Percentiles rank a stretch among this genome's conserved stretches.
Evolutionary conservation across 1,140 invertebrate genomes (phyloP).

Genomic region (Halesus radiatus): DNA sequence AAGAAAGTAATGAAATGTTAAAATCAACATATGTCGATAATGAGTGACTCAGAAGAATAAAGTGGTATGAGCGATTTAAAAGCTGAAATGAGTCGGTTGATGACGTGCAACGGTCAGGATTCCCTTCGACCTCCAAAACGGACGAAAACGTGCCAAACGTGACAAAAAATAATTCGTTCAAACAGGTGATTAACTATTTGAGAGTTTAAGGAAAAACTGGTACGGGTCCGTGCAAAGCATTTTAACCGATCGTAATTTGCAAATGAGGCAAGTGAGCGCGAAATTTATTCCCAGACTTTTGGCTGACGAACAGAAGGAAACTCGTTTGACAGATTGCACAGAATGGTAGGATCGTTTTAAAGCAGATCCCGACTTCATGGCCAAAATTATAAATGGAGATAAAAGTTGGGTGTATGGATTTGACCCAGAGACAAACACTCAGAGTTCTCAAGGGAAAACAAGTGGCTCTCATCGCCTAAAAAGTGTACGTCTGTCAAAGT

Average conservation of each 20-base stretch:
- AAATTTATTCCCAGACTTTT: not conserved
- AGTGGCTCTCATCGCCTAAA: not conserved
- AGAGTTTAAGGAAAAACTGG: too few species aligned
- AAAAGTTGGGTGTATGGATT: not conserved
- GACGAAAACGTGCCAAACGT: not conserved
- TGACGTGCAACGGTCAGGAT: not conserved
- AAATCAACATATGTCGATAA: not conserved
- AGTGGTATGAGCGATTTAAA: not conserved
- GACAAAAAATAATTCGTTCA: not conserved
- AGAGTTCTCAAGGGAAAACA: not conserved
- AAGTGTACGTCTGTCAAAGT: not conserved
- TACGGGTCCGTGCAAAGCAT: too few species aligned
- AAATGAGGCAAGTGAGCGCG: not conserved
- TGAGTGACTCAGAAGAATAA: not conserved
- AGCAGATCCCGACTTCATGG: too few species aligned
- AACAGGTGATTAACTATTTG: too few species aligned
- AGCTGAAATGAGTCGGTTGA: not conserved
- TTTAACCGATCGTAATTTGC: too few species aligned
- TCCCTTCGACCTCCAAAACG: not conserved
- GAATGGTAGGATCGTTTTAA: too few species aligned
- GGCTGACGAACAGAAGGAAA: too few species aligned
- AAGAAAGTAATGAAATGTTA: not conserved
- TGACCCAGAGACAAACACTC: not conserved
- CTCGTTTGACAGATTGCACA: too few species aligned
- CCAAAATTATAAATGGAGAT: too few species aligned